Evolutionary conservation across 2,888 invertebrate genomes (phyloP), one percentile per base, ranked within the genome.

Genomic region (Lordiphosa andalusiaca): DNA sequence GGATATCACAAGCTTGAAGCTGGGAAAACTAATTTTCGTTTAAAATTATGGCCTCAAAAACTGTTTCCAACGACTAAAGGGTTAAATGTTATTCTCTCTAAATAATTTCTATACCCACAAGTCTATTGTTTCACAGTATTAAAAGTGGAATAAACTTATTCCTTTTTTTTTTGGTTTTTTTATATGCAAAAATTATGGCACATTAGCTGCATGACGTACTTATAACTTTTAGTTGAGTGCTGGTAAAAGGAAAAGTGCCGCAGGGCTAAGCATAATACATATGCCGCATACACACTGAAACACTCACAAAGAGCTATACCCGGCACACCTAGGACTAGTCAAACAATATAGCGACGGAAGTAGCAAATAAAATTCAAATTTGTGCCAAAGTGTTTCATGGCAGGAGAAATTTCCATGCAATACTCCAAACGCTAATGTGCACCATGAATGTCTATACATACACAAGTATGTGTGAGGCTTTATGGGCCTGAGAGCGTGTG

Each of bases 331-430:
- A 61, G 59, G 38, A 50, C 59, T 44, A 58, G 54, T 70, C 67
- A 73, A 85, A 85, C 85, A 85, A 76, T 80, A 65, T 25, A 13
- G 60, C 53, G 65, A 70, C 84, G 78, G 78, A 80, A 81, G 86
- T 68, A 69, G 80, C 86, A 80, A 85, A 80, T 85, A 85, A 80
- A 80, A 85, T 80, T 80, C 86, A 80, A 80, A 80, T 80, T 80
- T 80, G 86, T 68, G 78, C 74, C 74, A 82, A 85, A 84, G 80
- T 81, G 84, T 84, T 85, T 76, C 81, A 70, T 50, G 56, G 61
- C 48, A 48, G 64, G 61, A 59, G 66, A 80, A 30, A 59, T 63
- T 50, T 51, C 40, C 41, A 36, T 21, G 30, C 52, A 12, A 12
- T 7, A 10, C 16, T 53, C 55, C 54, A 80, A 64, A 67, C 75